Conservation (phyloP, 2,888 invertebrate species). For the Eupithecia abbreviata region DNA sequence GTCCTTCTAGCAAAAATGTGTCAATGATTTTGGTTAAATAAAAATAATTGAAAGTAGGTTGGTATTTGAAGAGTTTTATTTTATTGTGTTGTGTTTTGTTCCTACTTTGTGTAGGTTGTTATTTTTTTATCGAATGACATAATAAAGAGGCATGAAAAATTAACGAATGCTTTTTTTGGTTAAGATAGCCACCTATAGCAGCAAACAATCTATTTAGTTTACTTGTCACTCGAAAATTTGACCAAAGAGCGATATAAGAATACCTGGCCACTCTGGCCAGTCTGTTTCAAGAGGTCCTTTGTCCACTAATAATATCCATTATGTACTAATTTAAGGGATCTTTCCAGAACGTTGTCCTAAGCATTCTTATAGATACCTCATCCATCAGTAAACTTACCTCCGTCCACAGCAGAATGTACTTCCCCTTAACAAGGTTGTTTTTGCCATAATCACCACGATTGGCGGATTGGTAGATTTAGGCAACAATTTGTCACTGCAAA, state of each 20-base stretch:
- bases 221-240: not conserved
- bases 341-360: too few relatives aligned
- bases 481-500: too few relatives aligned
- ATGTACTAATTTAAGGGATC: too few relatives aligned
- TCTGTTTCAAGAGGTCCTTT: not conserved
- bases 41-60: not conserved
- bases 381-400: too few relatives aligned
- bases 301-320: not conserved
- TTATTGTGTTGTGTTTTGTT: too few relatives aligned
- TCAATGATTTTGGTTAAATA: not conserved
- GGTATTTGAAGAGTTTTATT: not conserved
- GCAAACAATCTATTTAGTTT: not conserved
- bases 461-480: too few relatives aligned
- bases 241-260: not conserved
- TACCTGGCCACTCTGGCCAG: not conserved
- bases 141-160: not conserved
- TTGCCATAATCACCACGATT: too few relatives aligned
- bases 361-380: too few relatives aligned
- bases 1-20: not conserved
- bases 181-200: not conserved
- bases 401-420: too few relatives aligned
- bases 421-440: too few relatives aligned
- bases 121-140: not conserved
- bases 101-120: not conserved
- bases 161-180: not conserved